phyloP scores from a whole-genome alignment of 2,888 invertebrate species.

The Dastarcus helophoroides region DNA sequence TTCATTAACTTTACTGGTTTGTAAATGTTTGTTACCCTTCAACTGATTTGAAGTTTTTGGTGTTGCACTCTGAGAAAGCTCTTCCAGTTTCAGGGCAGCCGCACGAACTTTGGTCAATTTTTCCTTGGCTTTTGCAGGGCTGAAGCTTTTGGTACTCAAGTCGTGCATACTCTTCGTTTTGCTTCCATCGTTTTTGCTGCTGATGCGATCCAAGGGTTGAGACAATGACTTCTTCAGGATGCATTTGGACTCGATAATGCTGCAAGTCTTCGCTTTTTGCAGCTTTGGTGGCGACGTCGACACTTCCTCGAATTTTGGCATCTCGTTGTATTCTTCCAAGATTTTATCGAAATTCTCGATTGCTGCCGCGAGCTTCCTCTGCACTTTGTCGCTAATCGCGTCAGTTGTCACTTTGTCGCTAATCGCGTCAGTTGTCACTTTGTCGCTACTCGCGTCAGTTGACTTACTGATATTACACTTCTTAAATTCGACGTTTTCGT shows the following conservation, averaged over 20 bases:
- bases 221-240: constrained; percentile 50
- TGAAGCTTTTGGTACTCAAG: constrained; percentile 12
- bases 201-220: constrained; percentile 32
- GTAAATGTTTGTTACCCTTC: too few relatives aligned
- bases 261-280: constrained; percentile 59
- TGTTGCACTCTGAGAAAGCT: too few relatives aligned
- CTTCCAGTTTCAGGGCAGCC: too few relatives aligned
- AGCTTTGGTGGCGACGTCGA: constrained; percentile 41
- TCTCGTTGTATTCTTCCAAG: constrained; percentile 35
- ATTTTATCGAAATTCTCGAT: constrained; percentile 45
- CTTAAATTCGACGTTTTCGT: constrained; percentile 23
- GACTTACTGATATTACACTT: constrained; percentile 8
- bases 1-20: too few relatives aligned
- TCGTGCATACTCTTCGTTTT: constrained; percentile 28
- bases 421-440: too few relatives aligned
- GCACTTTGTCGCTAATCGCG: too few relatives aligned
- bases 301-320: constrained; percentile 14
- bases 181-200: constrained; percentile 10
- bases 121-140: constrained; percentile 2
- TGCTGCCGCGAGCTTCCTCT: constrained; percentile 39
- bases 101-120: background rate
- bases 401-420: too few relatives aligned
- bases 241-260: constrained; percentile 57
- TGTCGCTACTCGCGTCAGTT: too few relatives aligned
- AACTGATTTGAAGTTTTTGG: too few relatives aligned